phyloP scores from a whole-genome alignment of 92 coral and sea anemone genomes.

The Desmophyllum pertusum region DNA sequence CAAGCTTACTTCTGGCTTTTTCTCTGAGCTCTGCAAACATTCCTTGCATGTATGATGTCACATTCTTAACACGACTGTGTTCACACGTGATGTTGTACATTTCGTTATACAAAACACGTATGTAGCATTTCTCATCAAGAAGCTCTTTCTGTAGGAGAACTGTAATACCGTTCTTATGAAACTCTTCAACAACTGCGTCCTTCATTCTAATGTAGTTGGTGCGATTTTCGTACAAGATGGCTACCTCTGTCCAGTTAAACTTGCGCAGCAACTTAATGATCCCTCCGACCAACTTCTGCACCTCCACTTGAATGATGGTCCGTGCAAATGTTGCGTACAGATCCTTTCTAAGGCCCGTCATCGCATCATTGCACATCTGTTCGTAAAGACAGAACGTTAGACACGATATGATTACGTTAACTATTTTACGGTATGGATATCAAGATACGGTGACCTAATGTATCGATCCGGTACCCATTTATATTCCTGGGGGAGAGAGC shows the following conservation, averaged over 20 bases:
- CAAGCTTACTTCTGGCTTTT: slow-evolving; percentile 20
- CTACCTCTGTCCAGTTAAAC: slow-evolving; percentile 46
- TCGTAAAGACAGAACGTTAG: not conserved
- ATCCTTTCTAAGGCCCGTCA: slow-evolving; percentile 27
- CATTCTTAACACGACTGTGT: not conserved
- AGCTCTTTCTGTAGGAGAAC: not conserved
- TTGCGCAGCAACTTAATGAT: slow-evolving; percentile 29
- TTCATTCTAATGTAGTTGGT: slow-evolving; percentile 6
- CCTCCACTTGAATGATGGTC: slow-evolving; percentile 47
- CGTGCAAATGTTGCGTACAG: slow-evolving; percentile 65
- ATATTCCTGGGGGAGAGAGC: no score
- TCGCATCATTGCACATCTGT: slow-evolving; percentile 67
- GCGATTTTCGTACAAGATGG: slow-evolving; percentile 35
- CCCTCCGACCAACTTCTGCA: slow-evolving; percentile 17
- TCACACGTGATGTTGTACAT: not conserved
- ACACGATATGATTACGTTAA: no score
- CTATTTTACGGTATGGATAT: no score
- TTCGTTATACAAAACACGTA: no score
- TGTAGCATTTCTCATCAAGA: not conserved
- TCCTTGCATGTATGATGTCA: not conserved
- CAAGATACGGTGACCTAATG: no score
- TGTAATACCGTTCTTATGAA: not conserved
- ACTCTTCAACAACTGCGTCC: slow-evolving; percentile 17
- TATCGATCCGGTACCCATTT: no score
- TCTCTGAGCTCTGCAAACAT: not conserved